These are phyloP conservation scores for Marcusenius ussheri DNA, from an alignment of 2,113 vertebrate species.

Conservation along the genomic window DNA sequence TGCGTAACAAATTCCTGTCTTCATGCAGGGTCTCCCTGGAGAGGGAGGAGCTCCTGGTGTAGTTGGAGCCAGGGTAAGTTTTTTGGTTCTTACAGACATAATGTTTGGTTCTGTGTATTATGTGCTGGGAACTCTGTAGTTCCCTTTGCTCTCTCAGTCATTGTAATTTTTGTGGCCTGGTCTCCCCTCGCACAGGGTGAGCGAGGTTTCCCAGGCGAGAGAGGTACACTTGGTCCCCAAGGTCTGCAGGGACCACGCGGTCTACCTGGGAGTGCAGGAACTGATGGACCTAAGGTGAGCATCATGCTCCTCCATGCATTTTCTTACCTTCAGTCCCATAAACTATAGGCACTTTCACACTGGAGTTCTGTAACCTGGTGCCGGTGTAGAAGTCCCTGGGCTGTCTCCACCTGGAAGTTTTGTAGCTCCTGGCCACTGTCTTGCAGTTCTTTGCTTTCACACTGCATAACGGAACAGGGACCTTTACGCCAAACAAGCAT, in stretches of 20 bases:
- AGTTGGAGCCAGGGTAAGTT: conserved; percentile 86
- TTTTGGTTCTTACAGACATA: background rate
- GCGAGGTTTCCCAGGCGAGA: conserved; percentile 93
- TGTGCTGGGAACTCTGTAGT: background rate
- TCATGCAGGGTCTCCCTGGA: conserved; percentile 81
- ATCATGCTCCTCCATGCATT: background rate
- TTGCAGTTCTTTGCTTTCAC: background rate
- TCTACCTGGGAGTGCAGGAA: conserved; percentile 90
- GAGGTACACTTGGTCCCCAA: conserved; percentile 79
- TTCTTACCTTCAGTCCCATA: background rate
- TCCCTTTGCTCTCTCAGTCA: background rate
- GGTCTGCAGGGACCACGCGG: conserved; percentile 87
- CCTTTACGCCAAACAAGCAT: background rate
- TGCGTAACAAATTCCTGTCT: background rate
- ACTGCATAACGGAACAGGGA: background rate
- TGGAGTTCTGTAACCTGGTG: background rate
- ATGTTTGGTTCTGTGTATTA: background rate
- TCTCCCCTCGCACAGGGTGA: conserved; percentile 68
- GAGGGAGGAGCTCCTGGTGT: conserved; percentile 80
- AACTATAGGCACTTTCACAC: background rate
- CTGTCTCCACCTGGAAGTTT: background rate
- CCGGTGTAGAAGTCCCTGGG: background rate
- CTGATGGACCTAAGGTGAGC: conserved; percentile 88
- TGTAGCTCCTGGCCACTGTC: background rate
- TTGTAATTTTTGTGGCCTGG: background rate